Evolutionary conservation across 2,113 vertebrate genomes (phyloP).

Genomic region (Prionailurus bengalensis): DNA sequence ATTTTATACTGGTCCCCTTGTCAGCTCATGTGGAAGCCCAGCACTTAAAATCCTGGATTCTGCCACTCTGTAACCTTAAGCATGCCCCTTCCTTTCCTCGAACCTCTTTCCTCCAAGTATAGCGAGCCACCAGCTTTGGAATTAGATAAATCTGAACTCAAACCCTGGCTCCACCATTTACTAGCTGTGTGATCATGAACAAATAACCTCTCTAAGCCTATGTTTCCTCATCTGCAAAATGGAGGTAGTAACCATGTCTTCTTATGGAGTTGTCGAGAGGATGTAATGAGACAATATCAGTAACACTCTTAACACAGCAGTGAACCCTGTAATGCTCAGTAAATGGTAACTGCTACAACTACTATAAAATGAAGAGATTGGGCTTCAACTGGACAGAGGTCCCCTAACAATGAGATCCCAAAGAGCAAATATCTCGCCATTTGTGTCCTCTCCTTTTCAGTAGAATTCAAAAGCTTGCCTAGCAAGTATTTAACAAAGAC

Average conservation of each 20-base stretch:
- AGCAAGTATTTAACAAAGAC: conserved; percentile 40
- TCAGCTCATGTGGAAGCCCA: background rate
- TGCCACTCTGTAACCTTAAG: background rate
- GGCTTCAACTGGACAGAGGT: background rate
- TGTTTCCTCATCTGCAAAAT: background rate
- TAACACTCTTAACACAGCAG: background rate
- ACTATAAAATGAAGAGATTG: background rate
- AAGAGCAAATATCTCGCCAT: background rate
- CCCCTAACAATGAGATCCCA: background rate
- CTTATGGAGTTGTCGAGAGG: background rate
- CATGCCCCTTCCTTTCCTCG: background rate
- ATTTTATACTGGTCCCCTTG: background rate
- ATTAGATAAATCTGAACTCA: background rate
- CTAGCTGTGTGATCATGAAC: background rate
- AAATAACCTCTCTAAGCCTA: background rate
- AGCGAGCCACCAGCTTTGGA: background rate
- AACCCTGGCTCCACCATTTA: background rate
- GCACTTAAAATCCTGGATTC: background rate
- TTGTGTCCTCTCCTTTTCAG: background rate
- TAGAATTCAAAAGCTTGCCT: background rate
- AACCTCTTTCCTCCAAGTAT: background rate
- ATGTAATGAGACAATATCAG: background rate
- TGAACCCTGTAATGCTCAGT: background rate
- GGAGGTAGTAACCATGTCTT: background rate
- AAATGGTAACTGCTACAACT: background rate